These are phyloP conservation scores for Petrocephalus microphthalmus DNA, from an alignment of 2,113 vertebrate genomes.

Conservation along the genomic window DNA sequence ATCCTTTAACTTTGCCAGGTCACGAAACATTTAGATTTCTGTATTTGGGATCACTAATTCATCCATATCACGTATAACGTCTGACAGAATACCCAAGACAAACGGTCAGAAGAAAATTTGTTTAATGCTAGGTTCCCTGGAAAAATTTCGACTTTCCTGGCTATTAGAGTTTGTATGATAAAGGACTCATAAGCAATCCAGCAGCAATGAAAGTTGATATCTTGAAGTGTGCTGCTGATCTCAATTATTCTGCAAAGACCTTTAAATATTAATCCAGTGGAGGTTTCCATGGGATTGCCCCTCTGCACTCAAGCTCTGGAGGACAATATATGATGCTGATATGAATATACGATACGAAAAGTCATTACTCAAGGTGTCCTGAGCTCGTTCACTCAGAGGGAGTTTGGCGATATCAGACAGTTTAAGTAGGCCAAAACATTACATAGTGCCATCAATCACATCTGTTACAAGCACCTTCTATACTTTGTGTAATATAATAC, in stretches of 20 bases:
- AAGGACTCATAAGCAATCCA: not conserved
- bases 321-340: not conserved
- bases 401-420: not conserved
- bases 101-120: not conserved
- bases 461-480: not conserved
- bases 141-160: not conserved
- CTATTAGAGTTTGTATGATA: not conserved
- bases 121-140: not conserved
- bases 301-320: not conserved
- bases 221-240: conserved; percentile 8
- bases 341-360: not conserved
- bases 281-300: not conserved
- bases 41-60: not conserved
- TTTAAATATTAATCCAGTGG: conserved; percentile 16
- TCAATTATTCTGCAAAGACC: conserved; percentile 12
- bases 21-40: not conserved
- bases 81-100: not conserved
- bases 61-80: not conserved
- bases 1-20: not conserved
- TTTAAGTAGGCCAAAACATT: not conserved
- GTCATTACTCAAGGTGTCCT: not conserved
- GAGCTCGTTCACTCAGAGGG: not conserved
- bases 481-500: not conserved
- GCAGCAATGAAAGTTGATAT: not conserved
- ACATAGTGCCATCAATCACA: not conserved